A percentile compares a stretch with the other conserved stretches of the same genome.
Conservation (phyloP, 2,113 vertebrate species). For the Cynopterus brachyotis region DNA sequence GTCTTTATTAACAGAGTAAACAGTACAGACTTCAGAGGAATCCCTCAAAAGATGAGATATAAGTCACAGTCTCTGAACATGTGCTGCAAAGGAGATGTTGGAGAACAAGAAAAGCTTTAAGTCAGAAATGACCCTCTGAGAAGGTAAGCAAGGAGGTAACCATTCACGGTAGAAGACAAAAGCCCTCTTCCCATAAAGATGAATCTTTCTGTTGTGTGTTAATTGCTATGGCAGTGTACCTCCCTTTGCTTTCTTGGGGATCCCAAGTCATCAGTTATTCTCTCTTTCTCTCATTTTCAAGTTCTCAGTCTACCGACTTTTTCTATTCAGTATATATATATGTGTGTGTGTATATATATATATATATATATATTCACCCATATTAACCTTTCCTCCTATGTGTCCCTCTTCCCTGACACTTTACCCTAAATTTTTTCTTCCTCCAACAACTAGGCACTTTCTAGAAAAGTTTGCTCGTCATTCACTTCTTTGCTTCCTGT, state of each 20-base stretch:
- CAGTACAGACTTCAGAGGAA: background rate
- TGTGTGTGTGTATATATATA: too few relatives aligned
- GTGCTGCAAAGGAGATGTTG: background rate
- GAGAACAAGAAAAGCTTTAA: background rate
- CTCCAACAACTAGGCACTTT: background rate
- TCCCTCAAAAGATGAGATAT: background rate
- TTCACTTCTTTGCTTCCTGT: background rate
- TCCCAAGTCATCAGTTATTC: background rate
- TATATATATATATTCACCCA: too few relatives aligned
- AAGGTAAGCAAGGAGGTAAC: background rate
- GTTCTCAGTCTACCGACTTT: background rate
- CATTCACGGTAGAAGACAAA: background rate
- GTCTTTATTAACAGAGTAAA: background rate
- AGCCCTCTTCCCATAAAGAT: too few relatives aligned
- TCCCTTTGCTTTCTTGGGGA: too few relatives aligned
- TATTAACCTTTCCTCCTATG: background rate
- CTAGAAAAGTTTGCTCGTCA: background rate
- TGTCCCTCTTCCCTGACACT: too few relatives aligned
- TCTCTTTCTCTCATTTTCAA: background rate
- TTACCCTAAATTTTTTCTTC: background rate
- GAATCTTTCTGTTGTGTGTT: rapidly evolving
- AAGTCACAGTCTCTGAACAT: background rate
- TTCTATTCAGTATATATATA: too few relatives aligned
- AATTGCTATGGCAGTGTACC: background rate
- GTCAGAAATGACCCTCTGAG: background rate